Percentiles rank a stretch among this genome's conserved stretches.
These are phyloP conservation scores for Haliclystus octoradiatus DNA, from an alignment of 30 jellyfish, hydroid and myxozoan species.

Conservation along the genomic window DNA sequence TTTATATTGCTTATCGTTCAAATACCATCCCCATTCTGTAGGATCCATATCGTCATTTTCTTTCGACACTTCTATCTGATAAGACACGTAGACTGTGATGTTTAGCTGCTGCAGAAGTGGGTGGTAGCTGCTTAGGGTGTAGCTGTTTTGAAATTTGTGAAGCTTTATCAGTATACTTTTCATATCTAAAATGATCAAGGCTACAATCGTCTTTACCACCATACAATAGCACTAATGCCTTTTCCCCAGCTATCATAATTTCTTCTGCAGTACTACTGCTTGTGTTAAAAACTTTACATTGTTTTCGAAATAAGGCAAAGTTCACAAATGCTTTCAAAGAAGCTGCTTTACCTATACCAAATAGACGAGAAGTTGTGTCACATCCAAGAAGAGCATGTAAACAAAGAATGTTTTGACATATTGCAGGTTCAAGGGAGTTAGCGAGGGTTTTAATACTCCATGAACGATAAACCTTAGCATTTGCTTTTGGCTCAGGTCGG, in stretches of 20 bases:
- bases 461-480: background rate
- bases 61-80: conserved; percentile 19
- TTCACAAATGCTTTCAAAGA: conserved; percentile 19
- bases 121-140: conserved; percentile 21
- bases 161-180: conserved; percentile 19
- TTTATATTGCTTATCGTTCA: conserved; percentile 2
- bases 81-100: conserved; percentile 21
- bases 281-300: conserved; percentile 2
- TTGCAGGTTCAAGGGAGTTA: conserved; percentile 3
- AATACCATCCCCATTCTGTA: conserved; percentile 31
- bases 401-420: conserved; percentile 5
- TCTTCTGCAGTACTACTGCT: conserved; percentile 8
- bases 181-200: conserved; percentile 9
- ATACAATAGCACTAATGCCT: conserved; percentile 18
- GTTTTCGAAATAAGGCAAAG: background rate
- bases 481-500: background rate
- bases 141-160: conserved; percentile 2
- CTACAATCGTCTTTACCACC: conserved; percentile 10
- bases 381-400: conserved; percentile 33
- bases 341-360: conserved; percentile 16
- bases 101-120: conserved; percentile 44
- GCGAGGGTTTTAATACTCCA: background rate
- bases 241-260: conserved; percentile 19
- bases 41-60: conserved; percentile 18
- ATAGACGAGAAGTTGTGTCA: conserved; percentile 31